These are phyloP conservation scores for Stigmatopora nigra DNA, from an alignment of 2,113 vertebrate species.

Conservation along the genomic window DNA sequence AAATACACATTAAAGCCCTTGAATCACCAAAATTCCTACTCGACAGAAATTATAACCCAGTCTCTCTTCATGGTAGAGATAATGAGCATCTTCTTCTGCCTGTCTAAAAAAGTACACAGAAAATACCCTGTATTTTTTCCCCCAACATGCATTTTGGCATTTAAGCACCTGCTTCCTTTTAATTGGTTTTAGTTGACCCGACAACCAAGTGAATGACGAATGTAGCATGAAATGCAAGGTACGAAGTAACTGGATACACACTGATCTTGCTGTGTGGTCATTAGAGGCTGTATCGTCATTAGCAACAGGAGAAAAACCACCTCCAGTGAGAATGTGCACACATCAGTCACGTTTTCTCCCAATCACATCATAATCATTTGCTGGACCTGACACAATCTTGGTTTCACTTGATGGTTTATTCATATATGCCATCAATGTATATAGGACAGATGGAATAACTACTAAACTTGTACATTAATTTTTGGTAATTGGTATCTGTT, in stretches of 20 bases:
- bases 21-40: not conserved
- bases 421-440: no score
- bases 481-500: no score
- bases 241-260: slow-evolving; percentile 16
- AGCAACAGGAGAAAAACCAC: slow-evolving; percentile 11
- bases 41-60: not conserved
- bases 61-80: not conserved
- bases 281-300: slow-evolving; percentile 6
- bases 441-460: no score
- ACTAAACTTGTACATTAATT: no score
- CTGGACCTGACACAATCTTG: not conserved
- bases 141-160: not conserved
- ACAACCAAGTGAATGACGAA: not conserved
- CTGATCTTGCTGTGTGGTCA: slow-evolving; percentile 12
- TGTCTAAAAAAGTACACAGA: not conserved
- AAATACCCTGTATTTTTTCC: not conserved
- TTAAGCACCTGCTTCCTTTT: not conserved
- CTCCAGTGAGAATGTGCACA: not conserved
- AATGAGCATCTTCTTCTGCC: not conserved
- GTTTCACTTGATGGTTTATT: no score
- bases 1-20: not conserved
- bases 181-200: not conserved
- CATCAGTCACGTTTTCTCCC: not conserved
- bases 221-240: not conserved
- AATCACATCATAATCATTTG: slow-evolving; percentile 1